Base-by-base conservation (phyloP, 1,140 invertebrate species). In the Platyscapa corneri region DNA sequence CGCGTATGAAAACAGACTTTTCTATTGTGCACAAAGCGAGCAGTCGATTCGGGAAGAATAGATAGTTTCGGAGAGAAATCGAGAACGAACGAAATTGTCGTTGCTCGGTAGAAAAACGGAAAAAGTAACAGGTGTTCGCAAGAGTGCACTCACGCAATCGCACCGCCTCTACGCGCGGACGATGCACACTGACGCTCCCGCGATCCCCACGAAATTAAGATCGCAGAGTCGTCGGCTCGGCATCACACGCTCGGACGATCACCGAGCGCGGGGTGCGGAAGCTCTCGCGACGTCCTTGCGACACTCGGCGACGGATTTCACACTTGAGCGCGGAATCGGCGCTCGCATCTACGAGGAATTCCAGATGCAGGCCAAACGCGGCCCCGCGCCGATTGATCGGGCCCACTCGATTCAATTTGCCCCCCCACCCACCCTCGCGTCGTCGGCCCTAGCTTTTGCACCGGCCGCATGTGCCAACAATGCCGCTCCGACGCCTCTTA, bases 91-190 rank as follows among this genome's bases (percentile, higher is more conserved):
- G 14, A 60, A 60, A 27, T 0, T 60, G 56, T 60, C 56, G 27
- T 27, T 60, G 10, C 3, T 27, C 56, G 3, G 2, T 23, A 27
- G 20, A 42, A 42, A 74, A 42, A 16, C 8, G 37, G 70, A 74
- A 42, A 74, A 74, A 42, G 70, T 74, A 74, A 74, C 70, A 74
- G 70, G 70, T 74, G 70, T 42, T 27, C n/a, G 20, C 0, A 20
- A 18, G 37, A 74, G 70, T 42, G 42, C 46, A 27, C 0, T 27
- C 27, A 14, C 56, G 14, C 56, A 60, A 60, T 60, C 56, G 2
- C 56, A 27, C 23, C 20, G 27, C 27, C 27, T 46, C 23, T 27
- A 14, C 3, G 6, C 3, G 20, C 56, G 27, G 3, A 5, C 56
- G 3, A 60, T 10, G 56, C 56, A 60, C 10, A 60, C 27, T 60